A percentile compares a stretch with the other conserved stretches of the same genome.
Conservation (phyloP, 64 coral and sea anemone species). For the Porites australiensis region DNA sequence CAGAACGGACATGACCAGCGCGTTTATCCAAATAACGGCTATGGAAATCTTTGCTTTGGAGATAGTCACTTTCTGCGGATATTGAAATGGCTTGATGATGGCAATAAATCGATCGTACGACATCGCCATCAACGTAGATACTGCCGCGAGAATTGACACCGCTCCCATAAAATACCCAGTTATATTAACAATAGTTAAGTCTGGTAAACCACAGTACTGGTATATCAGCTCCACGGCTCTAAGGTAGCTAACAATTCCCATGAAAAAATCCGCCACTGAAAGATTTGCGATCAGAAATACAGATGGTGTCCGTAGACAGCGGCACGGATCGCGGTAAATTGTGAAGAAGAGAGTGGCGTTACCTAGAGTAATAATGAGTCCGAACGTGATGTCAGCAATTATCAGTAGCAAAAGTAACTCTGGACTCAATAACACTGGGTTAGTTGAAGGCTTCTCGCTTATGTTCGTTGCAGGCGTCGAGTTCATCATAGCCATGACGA, state of each 20-base stretch:
- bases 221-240: constrained; percentile 6
- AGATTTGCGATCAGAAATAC: constrained; percentile 29
- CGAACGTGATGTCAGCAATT: constrained; percentile 7
- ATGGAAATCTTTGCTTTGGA: not conserved
- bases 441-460: not conserved
- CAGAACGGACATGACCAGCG: constrained; percentile 11
- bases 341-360: constrained; percentile 24
- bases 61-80: not conserved
- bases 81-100: constrained; percentile 17
- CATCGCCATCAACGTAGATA: constrained; percentile 37
- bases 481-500: not conserved
- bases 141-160: constrained; percentile 23
- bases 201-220: not conserved
- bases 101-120: constrained; percentile 47
- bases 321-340: constrained; percentile 34
- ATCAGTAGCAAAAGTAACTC: not conserved
- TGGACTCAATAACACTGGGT: not conserved
- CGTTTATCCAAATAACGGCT: constrained; percentile 3
- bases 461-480: not conserved
- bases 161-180: constrained; percentile 13
- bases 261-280: constrained; percentile 36
- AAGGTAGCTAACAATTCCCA: constrained; percentile 26
- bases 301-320: not conserved
- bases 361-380: not conserved
- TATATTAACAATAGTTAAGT: not conserved